Percentiles rank a stretch among this genome's conserved stretches.
Evolutionary conservation across 2,113 vertebrate genomes (phyloP).

Genomic region (Phaetusa simplex): DNA sequence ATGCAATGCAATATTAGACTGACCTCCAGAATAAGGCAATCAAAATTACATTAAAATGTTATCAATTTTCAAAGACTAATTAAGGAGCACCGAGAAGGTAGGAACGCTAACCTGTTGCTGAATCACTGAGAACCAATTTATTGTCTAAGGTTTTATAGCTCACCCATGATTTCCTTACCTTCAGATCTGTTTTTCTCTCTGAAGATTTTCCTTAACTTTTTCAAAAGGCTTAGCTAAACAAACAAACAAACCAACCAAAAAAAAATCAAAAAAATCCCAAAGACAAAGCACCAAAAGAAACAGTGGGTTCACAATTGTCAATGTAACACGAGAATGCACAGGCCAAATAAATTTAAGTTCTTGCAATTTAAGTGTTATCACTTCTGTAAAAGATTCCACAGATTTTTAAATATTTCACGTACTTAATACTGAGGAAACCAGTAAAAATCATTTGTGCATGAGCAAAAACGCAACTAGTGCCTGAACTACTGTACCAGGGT

Average conservation of each 20-base stretch:
- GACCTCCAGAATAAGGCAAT: conserved; percentile 46
- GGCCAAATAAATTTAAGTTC: background rate
- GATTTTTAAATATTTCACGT: background rate
- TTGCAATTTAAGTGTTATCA: background rate
- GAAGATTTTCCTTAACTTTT: conserved; percentile 30
- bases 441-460: background rate
- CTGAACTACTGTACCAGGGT: background rate
- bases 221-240: background rate
- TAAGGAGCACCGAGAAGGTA: background rate
- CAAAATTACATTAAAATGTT: conserved; percentile 27
- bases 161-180: background rate
- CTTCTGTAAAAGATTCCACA: background rate
- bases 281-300: background rate
- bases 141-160: conserved; percentile 23
- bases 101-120: conserved; percentile 44
- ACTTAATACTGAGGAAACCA: background rate
- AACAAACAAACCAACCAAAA: background rate
- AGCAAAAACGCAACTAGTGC: background rate
- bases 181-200: background rate
- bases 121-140: conserved; percentile 21
- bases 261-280: background rate
- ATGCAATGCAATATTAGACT: conserved; percentile 15
- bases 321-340: background rate
- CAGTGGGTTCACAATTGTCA: background rate
- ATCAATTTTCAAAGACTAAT: conserved; percentile 32